These are phyloP conservation scores for Neoniphon sammara DNA, from an alignment of 2,797 vertebrate genomes.

Conservation along the genomic window DNA sequence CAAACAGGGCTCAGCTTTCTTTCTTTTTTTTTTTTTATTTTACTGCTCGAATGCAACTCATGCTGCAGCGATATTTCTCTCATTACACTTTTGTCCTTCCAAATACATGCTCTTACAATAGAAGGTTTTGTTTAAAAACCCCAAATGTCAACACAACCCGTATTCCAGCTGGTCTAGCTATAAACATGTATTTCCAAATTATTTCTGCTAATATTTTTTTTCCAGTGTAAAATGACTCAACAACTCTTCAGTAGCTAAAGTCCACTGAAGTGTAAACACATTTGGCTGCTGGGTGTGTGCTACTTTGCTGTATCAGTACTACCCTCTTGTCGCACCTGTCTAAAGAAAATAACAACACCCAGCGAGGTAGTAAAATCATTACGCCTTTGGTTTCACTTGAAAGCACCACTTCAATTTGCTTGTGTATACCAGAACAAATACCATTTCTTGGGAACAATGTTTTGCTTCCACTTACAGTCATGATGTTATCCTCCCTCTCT, in stretches of 20 bases:
- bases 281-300: slow-evolving; percentile 57
- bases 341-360: slow-evolving; percentile 10
- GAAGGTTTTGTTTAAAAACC: not conserved
- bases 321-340: slow-evolving; percentile 65
- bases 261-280: slow-evolving; percentile 31
- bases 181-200: no score
- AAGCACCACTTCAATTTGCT: not conserved
- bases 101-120: not conserved
- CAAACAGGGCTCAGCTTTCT: no score
- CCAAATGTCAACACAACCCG: not conserved
- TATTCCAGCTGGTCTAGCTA: no score
- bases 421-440: not conserved
- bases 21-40: no score
- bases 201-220: not conserved
- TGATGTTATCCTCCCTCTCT: not conserved
- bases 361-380: slow-evolving; percentile 47
- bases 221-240: slow-evolving; percentile 4
- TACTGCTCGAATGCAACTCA: not conserved
- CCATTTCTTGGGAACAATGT: not conserved
- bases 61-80: not conserved
- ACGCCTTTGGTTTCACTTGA: slow-evolving; percentile 13
- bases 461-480: not conserved
- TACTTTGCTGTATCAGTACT: slow-evolving; percentile 17
- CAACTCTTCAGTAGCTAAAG: not conserved
- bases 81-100: not conserved